These are phyloP conservation scores for Pinctada fucata DNA, from an alignment of 2,888 invertebrate species.

Conservation along the genomic window DNA sequence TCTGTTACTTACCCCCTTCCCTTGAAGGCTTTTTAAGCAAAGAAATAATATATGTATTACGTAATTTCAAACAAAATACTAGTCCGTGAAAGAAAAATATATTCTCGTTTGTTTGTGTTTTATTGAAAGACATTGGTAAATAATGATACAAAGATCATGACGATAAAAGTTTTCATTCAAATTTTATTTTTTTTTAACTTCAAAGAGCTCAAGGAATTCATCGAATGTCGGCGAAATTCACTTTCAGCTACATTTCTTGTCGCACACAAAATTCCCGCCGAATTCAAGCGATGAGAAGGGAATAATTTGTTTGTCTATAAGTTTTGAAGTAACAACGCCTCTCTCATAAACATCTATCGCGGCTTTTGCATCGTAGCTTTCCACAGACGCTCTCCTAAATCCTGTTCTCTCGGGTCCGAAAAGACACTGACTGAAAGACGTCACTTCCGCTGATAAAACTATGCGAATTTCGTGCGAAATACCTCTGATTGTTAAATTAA, in stretches of 20 bases:
- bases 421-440: slow-evolving; percentile 61
- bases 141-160: too few relatives aligned
- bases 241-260: slow-evolving; percentile 11
- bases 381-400: slow-evolving; percentile 58
- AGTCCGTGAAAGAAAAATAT: too few relatives aligned
- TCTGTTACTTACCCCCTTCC: too few relatives aligned
- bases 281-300: slow-evolving; percentile 61
- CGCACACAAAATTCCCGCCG: slow-evolving; percentile 61
- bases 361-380: slow-evolving; percentile 57
- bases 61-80: too few relatives aligned
- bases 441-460: slow-evolving; percentile 30
- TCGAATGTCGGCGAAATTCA: too few relatives aligned
- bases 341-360: slow-evolving; percentile 43
- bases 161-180: too few relatives aligned
- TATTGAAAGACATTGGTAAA: too few relatives aligned
- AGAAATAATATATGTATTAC: too few relatives aligned
- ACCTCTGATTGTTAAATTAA: slow-evolving; percentile 44
- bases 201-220: too few relatives aligned
- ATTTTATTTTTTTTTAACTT: too few relatives aligned
- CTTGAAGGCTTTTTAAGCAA: too few relatives aligned
- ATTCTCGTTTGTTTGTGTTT: too few relatives aligned
- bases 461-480: slow-evolving; percentile 48
- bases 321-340: slow-evolving; percentile 13
- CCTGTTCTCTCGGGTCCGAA: slow-evolving; percentile 60
- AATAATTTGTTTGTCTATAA: slow-evolving; percentile 53